A percentile compares a stretch with the other conserved stretches of the same genome.
Conservation (phyloP, 2,113 vertebrate species). For the Carettochelys insculpta region DNA sequence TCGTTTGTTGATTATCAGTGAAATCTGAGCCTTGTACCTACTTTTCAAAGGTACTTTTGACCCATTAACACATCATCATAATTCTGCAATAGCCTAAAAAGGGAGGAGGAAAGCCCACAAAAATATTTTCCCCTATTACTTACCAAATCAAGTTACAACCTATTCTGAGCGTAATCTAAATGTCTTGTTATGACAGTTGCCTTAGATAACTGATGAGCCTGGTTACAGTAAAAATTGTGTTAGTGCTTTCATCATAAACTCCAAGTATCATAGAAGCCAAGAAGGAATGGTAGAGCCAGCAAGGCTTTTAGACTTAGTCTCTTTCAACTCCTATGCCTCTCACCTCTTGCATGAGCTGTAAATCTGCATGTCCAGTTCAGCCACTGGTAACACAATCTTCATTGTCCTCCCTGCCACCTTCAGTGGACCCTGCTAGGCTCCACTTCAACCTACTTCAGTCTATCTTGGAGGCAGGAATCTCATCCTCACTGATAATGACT, state of each 20-base stretch:
- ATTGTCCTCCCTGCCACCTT: slow-evolving; percentile 25
- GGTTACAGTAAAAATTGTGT: slow-evolving; percentile 1
- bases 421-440: not conserved
- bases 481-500: not conserved
- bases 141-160: slow-evolving; percentile 7
- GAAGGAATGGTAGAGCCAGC: slow-evolving; percentile 52
- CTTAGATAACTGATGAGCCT: slow-evolving; percentile 48
- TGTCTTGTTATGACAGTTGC: slow-evolving; percentile 7
- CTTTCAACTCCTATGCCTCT: slow-evolving; percentile 59
- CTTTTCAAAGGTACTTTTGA: slow-evolving; percentile 31
- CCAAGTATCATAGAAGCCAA: slow-evolving; percentile 41
- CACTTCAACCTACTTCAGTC: slow-evolving; percentile 25
- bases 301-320: not conserved
- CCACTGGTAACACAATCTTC: slow-evolving; percentile 5
- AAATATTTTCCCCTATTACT: slow-evolving; percentile 47
- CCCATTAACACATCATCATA: slow-evolving; percentile 44
- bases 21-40: slow-evolving; percentile 49
- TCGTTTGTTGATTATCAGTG: slow-evolving; percentile 20
- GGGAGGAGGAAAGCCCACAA: slow-evolving; percentile 1
- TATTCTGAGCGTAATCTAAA: slow-evolving; percentile 48
- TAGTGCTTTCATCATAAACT: slow-evolving; percentile 42
- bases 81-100: not conserved
- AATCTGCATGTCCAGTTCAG: slow-evolving; percentile 37
- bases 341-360: slow-evolving; percentile 37
- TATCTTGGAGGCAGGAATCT: slow-evolving; percentile 8